Evolutionary conservation across 1,140 invertebrate species (phyloP).

Genomic region (Bombus fervidus): DNA sequence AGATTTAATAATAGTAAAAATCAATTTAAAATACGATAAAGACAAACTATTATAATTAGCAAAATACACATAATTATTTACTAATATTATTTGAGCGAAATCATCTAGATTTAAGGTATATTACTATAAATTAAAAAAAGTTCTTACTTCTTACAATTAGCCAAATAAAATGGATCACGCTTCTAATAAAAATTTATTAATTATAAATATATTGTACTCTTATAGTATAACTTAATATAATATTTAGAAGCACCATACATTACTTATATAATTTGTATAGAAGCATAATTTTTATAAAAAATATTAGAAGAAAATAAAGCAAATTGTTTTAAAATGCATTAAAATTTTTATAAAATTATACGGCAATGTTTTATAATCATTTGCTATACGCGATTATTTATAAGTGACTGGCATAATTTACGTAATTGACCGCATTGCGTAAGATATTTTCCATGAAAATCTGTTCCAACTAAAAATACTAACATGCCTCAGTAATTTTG

Average conservation of each 20-base stretch:
- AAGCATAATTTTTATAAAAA: neutral
- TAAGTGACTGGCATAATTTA: conserved; percentile 37
- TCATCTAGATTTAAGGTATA: neutral
- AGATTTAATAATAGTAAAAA: neutral
- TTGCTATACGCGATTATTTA: conserved; percentile 34
- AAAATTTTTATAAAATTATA: neutral
- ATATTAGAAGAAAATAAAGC: neutral
- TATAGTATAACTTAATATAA: neutral
- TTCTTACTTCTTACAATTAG: neutral
- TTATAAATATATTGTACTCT: neutral
- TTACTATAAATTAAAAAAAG: neutral
- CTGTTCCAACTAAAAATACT: conserved; percentile 43
- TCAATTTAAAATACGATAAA: neutral
- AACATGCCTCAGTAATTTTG: conserved; percentile 8
- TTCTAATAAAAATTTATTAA: neutral
- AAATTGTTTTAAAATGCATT: neutral
- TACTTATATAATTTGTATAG: neutral
- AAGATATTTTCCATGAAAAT: conserved; percentile 48
- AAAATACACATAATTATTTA: neutral
- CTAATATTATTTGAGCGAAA: neutral
- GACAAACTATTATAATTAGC: neutral
- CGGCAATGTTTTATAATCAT: neutral
- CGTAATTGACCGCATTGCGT: conserved; percentile 44
- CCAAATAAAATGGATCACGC: neutral
- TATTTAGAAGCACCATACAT: neutral